Conservation (phyloP, 2,113 vertebrate species). For the Myiopsitta monachus region DNA sequence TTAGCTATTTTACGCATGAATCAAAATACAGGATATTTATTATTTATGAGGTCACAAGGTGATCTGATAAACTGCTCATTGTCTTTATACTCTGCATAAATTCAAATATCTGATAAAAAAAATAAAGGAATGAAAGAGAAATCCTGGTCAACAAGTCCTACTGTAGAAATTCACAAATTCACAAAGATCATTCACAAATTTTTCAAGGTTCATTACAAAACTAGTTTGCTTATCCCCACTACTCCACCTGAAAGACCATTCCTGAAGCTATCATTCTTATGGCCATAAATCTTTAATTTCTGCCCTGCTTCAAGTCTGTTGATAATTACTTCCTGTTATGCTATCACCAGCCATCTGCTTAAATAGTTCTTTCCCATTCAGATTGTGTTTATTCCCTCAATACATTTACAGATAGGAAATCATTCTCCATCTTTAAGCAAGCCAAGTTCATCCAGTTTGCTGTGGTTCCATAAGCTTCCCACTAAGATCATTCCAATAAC, state of each 20-base stretch:
- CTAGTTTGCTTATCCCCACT: not conserved
- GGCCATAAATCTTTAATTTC: not conserved
- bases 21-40: not conserved
- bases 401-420: not conserved
- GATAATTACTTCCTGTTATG: not conserved
- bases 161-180: not conserved
- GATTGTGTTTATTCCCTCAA: not conserved
- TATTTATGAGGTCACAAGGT: not conserved
- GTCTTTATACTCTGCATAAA: not conserved
- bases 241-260: not conserved
- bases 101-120: not conserved
- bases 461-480: not conserved
- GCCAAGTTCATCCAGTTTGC: not conserved
- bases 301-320: not conserved
- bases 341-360: not conserved
- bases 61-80: not conserved
- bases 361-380: not conserved
- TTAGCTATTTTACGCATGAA: not conserved
- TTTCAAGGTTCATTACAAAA: not conserved
- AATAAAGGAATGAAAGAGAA: not conserved
- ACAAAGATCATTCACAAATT: not conserved
- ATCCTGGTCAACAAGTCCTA: not conserved
- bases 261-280: not conserved
- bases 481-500: not conserved
- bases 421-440: not conserved